Base-by-base conservation (phyloP, 2,113 vertebrate genomes). In the Vidua macroura region DNA sequence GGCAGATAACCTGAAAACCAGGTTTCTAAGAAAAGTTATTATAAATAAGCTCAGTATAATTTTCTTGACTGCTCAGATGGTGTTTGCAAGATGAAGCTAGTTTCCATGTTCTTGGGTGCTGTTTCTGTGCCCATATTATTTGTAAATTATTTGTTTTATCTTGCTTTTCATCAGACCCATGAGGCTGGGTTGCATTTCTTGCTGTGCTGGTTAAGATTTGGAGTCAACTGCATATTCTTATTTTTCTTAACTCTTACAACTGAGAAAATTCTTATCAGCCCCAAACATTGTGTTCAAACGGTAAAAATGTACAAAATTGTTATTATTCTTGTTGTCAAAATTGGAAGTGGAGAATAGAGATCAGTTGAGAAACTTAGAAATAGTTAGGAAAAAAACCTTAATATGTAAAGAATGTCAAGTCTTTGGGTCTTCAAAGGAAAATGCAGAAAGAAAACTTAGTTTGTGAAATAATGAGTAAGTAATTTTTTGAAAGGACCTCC, bases 81-180 rank as follows among this genome's bases (percentile, higher is more conserved):
- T 43, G 7, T 67, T 74, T 63, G 12, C 18, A 74, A 66, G 41
- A 44, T 24, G 5, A 60, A 69, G 15, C 10, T 63, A 33, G 7
- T 35, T 78, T 89, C 51, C 0, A 0, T 69, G 20, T n/a, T 37
- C 41, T 46, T 55, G 4, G 11, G 16, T 79, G 13, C 27, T 75
- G 23, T 64, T 80, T 75, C 30, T 87, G 20, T 51, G 18, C 15
- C 27, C 5, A 10, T 33, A 43, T 37, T 37, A 63, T 60, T 85
- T 52, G 14, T 30, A 87, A 80, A 25, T 64, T 39, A 56, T 52
- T 68, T 85, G 5, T 41, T 63, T 87, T 67, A 31, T 67, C 53
- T 68, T 76, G 6, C 4, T 73, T 89, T 56, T 86, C 37, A 33
- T 75, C 15, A 68, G 53, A 60, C 8, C 3, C 49, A 17, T 14